Base-by-base conservation (phyloP, 1,140 invertebrate genomes). In the Heliconius hewitsoni region DNA sequence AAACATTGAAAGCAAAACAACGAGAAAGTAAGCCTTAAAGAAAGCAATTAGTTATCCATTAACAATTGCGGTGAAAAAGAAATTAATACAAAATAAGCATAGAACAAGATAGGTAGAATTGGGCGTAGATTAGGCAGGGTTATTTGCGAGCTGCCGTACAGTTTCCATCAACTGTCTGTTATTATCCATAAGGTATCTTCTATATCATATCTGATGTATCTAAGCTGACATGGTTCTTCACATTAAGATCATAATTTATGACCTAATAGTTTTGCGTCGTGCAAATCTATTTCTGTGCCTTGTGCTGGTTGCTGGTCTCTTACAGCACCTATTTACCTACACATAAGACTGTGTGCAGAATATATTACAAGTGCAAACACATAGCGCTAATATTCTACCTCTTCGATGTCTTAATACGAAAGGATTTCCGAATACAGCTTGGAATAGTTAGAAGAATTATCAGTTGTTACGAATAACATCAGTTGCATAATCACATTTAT, bases 71-170 rank as follows among this genome's bases (percentile, higher is more conserved):
- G 16, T 42, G 34, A 27, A 77, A 71, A 71, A 52, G 30, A 37
- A 76, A 73, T 81, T 84, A 88, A 86, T 86, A 81, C 77, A 79
- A 88, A 83, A 87, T 85, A 90, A 91, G 91, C 90, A 90, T 81
- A 93, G 87, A 90, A 89, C 81, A 90, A 90, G 85, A 90, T 90
- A 93, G 86, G 87, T 90, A 91, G 86, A 92, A 83, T 86, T 89
- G 87, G 90, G 90, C 91, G 86, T 85, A 91, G 87, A 94, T 94
- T 94, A 94, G 92, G 93, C 93, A 86, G 86, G 89, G 92, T 94
- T 94, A 94, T 91, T 93, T 89, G 93, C 93, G 86, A 93, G 90
- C 87, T 89, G 83, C 85, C 86, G 84, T 84, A 81, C 78, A 89
- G 87, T 89, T 88, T 83, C 71, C 75, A 83, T 83, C 75, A 85